Evolutionary conservation across 2,113 vertebrate species (phyloP).

Genomic region (Gila orcuttii): DNA sequence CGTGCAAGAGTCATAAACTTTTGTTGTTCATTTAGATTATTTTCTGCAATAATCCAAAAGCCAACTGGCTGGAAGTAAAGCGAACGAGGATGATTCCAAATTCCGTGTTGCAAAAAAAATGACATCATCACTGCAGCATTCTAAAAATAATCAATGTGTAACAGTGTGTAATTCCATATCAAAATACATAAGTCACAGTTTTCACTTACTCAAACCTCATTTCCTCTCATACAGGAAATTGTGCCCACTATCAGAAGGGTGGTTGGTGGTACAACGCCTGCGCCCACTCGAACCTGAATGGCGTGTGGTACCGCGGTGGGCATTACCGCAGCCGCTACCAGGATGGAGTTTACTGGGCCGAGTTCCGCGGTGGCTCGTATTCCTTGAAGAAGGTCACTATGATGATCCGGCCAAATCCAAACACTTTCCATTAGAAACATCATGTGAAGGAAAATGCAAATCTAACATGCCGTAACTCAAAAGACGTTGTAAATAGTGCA

Average conservation of each 20-base stretch:
- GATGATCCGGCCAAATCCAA: constrained; percentile 90
- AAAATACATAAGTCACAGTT: no score
- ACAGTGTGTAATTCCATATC: no score
- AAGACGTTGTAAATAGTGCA: constrained; percentile 12
- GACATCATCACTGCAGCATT: no score
- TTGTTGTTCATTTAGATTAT: background rate
- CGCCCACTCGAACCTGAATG: constrained; percentile 87
- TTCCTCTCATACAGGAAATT: constrained; percentile 76
- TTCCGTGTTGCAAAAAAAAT: no score
- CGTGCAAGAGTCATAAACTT: background rate
- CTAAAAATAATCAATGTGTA: no score
- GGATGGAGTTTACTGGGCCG: constrained; percentile 87
- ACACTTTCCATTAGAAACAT: constrained; percentile 82
- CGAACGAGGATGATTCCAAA: no score
- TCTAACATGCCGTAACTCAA: background rate
- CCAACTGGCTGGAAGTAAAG: background rate
- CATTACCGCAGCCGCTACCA: constrained; percentile 87
- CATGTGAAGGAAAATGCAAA: background rate
- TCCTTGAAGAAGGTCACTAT: constrained; percentile 87
- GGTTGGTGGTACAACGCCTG: constrained; percentile 91
- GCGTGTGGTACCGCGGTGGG: constrained; percentile 86
- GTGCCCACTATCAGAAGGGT: constrained; percentile 87
- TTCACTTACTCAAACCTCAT: background rate
- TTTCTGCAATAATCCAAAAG: background rate
- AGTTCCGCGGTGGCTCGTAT: constrained; percentile 86